Evolutionary conservation across 2,797 vertebrate genomes (phyloP), one percentile per base, ranked within the genome.

Genomic region (Tragopan temminckii): DNA sequence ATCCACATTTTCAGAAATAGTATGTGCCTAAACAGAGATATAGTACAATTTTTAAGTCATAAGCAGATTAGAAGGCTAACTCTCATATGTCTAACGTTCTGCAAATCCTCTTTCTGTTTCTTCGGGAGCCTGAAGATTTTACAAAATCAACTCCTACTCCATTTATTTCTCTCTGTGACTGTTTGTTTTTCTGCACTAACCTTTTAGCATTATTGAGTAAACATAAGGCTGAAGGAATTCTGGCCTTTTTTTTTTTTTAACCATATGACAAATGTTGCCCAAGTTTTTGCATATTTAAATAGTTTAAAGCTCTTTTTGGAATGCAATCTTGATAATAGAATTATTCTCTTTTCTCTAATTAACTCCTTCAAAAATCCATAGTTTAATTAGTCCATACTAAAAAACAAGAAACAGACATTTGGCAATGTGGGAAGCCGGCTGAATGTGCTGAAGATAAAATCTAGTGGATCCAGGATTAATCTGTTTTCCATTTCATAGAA

Each of bases 401-500:
- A 95, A 76, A 95, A 89, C 91, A 94, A 88, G 20, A 52, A 12
- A 11, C 62, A 91, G 85, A 81, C 82, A 92, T 85, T 83, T 94
- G 87, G 72, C 0, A 0, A 95, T 89, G 91, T 78, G 70, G 74
- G 93, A 90, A 95, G 85, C 85, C 76, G 77, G 72, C 10, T 3
- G 74, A 89, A 85, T 80, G 69, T 66, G 89, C 70, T 81, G 79
- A 88, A 92, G 92, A 93, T 80, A 89, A 90, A 46, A 93, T 79
- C 89, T 91, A 89, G 70, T 90, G 35, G 82, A 94, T 91, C 62
- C 77, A 94, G 85, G 77, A 92, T 79, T 95, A 93, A 94, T 91
- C 87, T 93, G 77, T 85, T 92, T 96, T 92, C 88, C 59, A 86
- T 84, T 96, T 90, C 77, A 96, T 59, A 89, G 85, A 91, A 93